Conservation (phyloP, 2,888 invertebrate genomes). For the Pheosia gnoma region DNA sequence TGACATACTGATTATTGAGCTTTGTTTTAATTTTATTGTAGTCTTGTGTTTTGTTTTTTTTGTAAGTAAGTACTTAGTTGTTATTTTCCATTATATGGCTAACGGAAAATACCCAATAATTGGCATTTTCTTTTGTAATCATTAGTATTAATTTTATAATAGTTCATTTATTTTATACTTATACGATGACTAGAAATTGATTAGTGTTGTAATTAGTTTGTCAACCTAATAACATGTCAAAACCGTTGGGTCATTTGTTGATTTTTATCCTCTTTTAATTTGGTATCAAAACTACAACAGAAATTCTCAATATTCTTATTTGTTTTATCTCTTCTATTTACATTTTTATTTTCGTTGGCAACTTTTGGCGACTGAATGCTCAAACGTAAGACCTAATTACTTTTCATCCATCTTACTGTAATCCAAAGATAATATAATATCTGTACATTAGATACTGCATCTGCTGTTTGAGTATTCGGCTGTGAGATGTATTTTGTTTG, state of each 20-base stretch:
- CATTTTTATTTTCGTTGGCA: not conserved
- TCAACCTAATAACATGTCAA: no score
- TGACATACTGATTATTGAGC: not conserved
- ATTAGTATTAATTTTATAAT: no score
- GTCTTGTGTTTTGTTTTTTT: not conserved
- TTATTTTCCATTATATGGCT: not conserved
- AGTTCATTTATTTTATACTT: no score
- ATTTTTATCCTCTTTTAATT: no score
- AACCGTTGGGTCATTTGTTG: no score
- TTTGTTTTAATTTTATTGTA: not conserved
- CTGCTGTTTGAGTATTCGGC: not conserved
- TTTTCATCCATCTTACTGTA: no score
- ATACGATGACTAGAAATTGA: no score
- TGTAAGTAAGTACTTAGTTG: not conserved
- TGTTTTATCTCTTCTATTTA: not conserved
- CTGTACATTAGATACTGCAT: not conserved
- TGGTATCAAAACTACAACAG: no score
- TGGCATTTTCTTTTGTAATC: not conserved
- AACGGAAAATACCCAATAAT: not conserved
- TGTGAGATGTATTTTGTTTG: slow-evolving; percentile 15
- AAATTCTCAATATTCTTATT: not conserved
- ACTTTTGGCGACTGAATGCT: not conserved
- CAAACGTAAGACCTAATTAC: no score
- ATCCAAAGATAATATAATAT: no score
- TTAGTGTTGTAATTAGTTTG: no score